Percentiles rank a stretch among this genome's conserved stretches.
Conservation (phyloP, 2,888 invertebrate genomes). For the Oithona nana region DNA sequence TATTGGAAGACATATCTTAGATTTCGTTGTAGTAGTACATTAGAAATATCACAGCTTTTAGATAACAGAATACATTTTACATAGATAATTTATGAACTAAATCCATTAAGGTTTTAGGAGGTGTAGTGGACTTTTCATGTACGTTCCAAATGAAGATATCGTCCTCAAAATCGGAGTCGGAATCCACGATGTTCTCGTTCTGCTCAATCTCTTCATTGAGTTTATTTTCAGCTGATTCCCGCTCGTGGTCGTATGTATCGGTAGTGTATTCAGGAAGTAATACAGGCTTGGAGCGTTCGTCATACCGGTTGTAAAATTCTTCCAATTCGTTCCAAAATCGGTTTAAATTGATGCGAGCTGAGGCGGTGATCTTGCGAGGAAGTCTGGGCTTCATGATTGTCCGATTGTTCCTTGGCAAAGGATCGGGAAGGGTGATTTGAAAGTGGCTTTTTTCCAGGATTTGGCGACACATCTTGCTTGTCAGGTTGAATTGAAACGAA, state of each 20-base stretch:
- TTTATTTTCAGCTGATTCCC: not conserved
- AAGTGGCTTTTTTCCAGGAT: too few relatives aligned
- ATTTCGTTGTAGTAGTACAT: too few relatives aligned
- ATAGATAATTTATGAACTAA: not conserved
- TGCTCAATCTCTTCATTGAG: not conserved
- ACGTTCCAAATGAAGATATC: not conserved
- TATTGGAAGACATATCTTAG: too few relatives aligned
- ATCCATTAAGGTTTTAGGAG: not conserved
- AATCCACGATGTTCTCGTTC: not conserved
- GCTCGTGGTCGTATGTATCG: not conserved
- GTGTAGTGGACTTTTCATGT: not conserved
- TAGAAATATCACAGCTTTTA: not conserved
- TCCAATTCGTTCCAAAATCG: slow-evolving; percentile 20
- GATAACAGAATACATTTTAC: not conserved
- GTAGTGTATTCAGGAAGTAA: not conserved
- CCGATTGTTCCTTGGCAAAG: not conserved
- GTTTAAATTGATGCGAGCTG: slow-evolving; percentile 19
- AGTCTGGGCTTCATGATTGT: not conserved
- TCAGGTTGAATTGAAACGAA: too few relatives aligned
- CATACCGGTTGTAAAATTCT: slow-evolving; percentile 17
- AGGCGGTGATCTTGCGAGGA: slow-evolving; percentile 18
- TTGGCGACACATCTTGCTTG: too few relatives aligned
- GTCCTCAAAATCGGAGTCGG: not conserved
- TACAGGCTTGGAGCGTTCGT: not conserved
- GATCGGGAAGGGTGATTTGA: too few relatives aligned